Evolutionary conservation across 2,888 invertebrate genomes (phyloP), one percentile per base, ranked within the genome.

Genomic region (Limnephilus lunatus): DNA sequence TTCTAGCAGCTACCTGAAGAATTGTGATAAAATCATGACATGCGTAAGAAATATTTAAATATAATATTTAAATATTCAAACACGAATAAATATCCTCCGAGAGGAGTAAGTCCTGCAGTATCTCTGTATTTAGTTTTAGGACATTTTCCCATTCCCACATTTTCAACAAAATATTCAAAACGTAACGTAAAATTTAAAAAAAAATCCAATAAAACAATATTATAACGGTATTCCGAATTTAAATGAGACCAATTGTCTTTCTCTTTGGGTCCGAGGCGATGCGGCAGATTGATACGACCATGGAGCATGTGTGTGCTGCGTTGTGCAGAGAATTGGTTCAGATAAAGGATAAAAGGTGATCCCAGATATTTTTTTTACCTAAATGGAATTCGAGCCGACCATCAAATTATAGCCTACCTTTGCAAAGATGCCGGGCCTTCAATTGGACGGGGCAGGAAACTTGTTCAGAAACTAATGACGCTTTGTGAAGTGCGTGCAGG

Each of bases 331-430:
- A 88, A 88, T 88, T 88, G 53, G 88, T 88, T 88, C 88, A 53
- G 88, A 68, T 88, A 68, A 53, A 68, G 88, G 88, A 88, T 88
- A 88, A 88, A 86, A 86, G 86, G 86, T 86, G 86, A 86, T 86
- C 86, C 86, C 86, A 86, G 68, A 68, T 68, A 53, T 87, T 83
- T 83, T 83, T 44, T 90, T 90, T 90, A 83, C 83, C 90, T 53
- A 91, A 91, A 85, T 91, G 90, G 90, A 91, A 91, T 91, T 91
- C 80, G 30, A 80, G 80, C 85, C 80, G 85, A 85, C 90, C 90
- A 39, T 91, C 90, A 91, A 91, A 91, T 91, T 91, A 91, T 53
- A 83, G 81, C 15, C 32, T 48, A 25, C 90, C 90, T 90, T 90
- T 90, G 90, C 53, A 30, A 48, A 83, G 90, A n/a, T 48, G 90